Evolutionary conservation across 2,888 invertebrate species (phyloP).

Genomic region (Hemicrepidius hirtus): DNA sequence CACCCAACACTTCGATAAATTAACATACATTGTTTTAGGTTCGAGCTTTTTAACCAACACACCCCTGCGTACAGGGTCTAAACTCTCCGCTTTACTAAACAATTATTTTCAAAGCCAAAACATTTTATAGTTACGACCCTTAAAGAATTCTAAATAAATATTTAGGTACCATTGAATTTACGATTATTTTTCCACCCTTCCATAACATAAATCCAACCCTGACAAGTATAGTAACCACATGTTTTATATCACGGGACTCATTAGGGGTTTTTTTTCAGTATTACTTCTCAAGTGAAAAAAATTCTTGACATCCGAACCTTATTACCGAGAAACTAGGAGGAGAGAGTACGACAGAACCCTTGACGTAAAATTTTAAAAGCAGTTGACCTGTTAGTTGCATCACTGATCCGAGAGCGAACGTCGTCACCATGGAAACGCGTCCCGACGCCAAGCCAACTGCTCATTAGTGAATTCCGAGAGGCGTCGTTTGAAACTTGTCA

Average conservation of each 20-base stretch:
- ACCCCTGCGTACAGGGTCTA: too few species aligned
- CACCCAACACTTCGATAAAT: constrained; percentile 8
- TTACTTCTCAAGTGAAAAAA: background rate
- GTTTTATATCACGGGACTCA: background rate
- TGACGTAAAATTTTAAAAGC: constrained; percentile 34
- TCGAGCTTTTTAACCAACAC: too few species aligned
- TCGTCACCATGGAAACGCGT: constrained; percentile 65
- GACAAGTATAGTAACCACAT: background rate
- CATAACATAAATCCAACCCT: too few species aligned
- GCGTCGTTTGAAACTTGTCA: constrained; percentile 71
- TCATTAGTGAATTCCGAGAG: constrained; percentile 71
- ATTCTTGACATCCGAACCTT: constrained; percentile 4
- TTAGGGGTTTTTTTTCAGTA: background rate
- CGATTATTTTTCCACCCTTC: too few species aligned
- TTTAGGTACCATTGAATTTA: too few species aligned
- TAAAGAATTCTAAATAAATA: too few species aligned
- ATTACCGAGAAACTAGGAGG: constrained; percentile 1
- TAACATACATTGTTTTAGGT: background rate
- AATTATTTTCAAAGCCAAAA: too few species aligned
- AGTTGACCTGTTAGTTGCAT: constrained; percentile 53
- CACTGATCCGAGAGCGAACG: constrained; percentile 60
- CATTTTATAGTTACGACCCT: too few species aligned
- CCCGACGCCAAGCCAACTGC: constrained; percentile 69
- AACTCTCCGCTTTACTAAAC: too few species aligned
- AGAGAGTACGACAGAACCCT: constrained; percentile 12